Base-by-base conservation (phyloP, 2,113 vertebrate species). In the Cettia cetti region DNA sequence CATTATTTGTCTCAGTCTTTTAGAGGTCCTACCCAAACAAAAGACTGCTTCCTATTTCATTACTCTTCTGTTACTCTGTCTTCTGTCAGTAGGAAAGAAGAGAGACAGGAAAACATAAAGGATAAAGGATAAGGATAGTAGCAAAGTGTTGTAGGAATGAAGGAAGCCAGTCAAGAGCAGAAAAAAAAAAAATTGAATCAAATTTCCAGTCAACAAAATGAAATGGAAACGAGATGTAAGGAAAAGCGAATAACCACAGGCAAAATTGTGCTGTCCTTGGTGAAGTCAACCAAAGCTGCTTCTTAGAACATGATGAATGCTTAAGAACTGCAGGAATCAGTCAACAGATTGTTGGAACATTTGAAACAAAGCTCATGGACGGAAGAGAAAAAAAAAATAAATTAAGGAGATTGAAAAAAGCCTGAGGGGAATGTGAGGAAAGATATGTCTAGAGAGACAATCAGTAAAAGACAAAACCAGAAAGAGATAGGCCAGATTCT, bases 281-380 rank as follows among this genome's bases (percentile, higher is more conserved):
- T 95, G 94, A 97, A 94, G 85, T 90, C 93, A 95, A 83, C 60
- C 68, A 86, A 74, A 81, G 52, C 63, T 88, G 33, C 72, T 78
- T 80, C 90, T 86, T 64, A 90, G 79, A 90, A 90, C 24, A n/a
- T 75, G 94, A 94, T 63, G 60, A 95, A 96, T 88, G 93, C 40
- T 92, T 95, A 92, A 83, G 85, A 91, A 83, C 54, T 88, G 75
- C n/a, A 82, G 85, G 71, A 95, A 90, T 95, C 71, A 63, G 88
- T 89, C 82, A 84, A 86, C 64, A 89, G 52, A 89, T 78, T 94
- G 90, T 77, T 21, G 3, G 40, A 95, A 78, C 82, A 60, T 68
- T 90, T 89, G 79, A 96, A 97, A 94, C 76, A 93, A 97, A 92
- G 59, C 84, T 94, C 59, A 70, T 59, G 20, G 54, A 95, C 44